Evolutionary conservation across 2,797 vertebrate species (phyloP), one percentile per base, ranked within the genome.

Genomic region (Cheirogaleus major): DNA sequence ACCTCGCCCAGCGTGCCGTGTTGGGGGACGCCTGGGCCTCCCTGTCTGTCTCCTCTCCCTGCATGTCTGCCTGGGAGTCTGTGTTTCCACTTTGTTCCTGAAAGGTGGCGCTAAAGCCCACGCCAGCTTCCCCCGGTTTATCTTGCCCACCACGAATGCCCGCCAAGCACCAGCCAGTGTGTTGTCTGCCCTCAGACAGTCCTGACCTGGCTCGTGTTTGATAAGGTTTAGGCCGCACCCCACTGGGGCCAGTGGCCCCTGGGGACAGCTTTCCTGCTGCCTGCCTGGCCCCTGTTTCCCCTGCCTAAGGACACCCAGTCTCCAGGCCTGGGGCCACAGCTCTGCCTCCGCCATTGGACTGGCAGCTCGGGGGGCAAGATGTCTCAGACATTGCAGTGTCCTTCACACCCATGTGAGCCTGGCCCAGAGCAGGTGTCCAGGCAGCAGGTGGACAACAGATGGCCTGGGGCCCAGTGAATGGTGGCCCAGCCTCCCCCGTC

Each of bases 1-100:
- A 30, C 35, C 11, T 3, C 12, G 5, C 38, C 14, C 10, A 5
- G 73, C 48, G 5, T 30, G 73, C 18, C 11, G 10, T 22, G 45
- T 43, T 45, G 1, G 1, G n/a, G 76, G 13, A 50, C 11, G 22
- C 27, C 72, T 17, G 18, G 22, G 50, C 18, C 50, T 20, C 55
- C 17, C 38, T 32, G 10, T 30, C 79, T 8, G 9, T 14, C 45
- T 65, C 59, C 6, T 1, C 41, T 4, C 35, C 12, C 75, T 1
- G 3, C 0, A 10, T 10, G 3, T 15, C 65, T 5, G 5, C 22
- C 76, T 5, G 14, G 0, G 32, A 27, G 0, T 80, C 63, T 25
- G 2, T 1, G 0, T 43, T 43, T 72, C n/a, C 1, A 0, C 9
- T 55, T 78, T 3, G 2, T 15, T 76, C 52, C 87, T 2, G 13